Conservation (phyloP, 2,797 vertebrate species). For the Phaenicophaeus curvirostris region DNA sequence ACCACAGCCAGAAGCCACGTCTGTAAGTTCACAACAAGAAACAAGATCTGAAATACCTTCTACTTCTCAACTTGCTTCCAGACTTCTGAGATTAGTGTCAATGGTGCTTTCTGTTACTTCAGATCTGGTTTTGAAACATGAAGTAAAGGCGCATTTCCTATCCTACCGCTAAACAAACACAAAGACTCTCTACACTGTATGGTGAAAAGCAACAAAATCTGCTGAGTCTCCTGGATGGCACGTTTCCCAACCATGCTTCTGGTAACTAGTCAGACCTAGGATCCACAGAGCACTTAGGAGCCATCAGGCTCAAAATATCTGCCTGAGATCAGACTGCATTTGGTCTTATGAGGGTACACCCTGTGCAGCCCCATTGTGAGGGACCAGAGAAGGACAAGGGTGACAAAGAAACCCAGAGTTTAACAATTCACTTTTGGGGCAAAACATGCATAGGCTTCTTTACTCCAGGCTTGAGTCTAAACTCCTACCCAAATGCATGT, state of each 20-base stretch:
- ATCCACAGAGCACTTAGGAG: background rate
- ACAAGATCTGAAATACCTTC: background rate
- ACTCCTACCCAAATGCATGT: background rate
- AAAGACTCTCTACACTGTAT: background rate
- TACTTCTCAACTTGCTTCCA: background rate
- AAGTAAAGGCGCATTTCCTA: background rate
- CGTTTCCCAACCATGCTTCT: fast-evolving
- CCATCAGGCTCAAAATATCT: no score
- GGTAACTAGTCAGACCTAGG: background rate
- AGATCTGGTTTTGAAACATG: background rate
- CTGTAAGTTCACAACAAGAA: background rate
- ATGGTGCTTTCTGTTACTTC: background rate
- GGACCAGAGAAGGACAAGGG: fast-evolving
- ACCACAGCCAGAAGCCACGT: background rate
- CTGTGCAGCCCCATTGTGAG: background rate
- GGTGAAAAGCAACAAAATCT: background rate
- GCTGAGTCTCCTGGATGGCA: background rate
- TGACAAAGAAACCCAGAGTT: background rate
- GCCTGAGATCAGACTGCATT: background rate
- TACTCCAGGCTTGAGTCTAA: background rate
- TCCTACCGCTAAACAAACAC: background rate
- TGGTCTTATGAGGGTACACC: background rate
- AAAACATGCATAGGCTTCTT: background rate
- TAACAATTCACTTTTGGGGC: background rate
- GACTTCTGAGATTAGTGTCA: background rate